These are phyloP conservation scores for Montipora foliosa DNA, from an alignment of 64 coral and sea anemone genomes.

Conservation along the genomic window DNA sequence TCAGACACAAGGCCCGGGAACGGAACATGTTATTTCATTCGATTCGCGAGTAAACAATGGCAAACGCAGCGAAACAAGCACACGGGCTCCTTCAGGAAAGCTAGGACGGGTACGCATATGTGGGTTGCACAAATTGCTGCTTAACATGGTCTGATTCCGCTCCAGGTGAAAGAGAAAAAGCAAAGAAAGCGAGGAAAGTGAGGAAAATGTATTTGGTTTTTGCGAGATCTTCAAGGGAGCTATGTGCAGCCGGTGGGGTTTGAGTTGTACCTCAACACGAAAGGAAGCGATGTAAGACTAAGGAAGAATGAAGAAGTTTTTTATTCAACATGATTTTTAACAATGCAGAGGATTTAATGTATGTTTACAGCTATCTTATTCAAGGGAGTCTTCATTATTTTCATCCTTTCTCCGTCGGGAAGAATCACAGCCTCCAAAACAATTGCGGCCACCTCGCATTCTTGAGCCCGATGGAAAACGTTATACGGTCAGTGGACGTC, in stretches of 20 bases:
- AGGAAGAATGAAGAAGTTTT: slow-evolving; percentile 57
- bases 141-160: background rate
- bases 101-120: slow-evolving; percentile 71
- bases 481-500: slow-evolving; percentile 78
- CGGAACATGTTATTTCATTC: slow-evolving; percentile 30
- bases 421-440: slow-evolving; percentile 53
- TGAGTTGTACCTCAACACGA: slow-evolving; percentile 20
- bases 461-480: slow-evolving; percentile 92
- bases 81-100: slow-evolving; percentile 66
- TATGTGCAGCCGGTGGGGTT: slow-evolving; percentile 59
- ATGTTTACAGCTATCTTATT: slow-evolving; percentile 39
- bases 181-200: background rate
- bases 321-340: slow-evolving; percentile 63
- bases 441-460: slow-evolving; percentile 62
- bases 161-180: background rate
- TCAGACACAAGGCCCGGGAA: background rate
- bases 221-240: slow-evolving; percentile 17
- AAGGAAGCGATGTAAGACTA: background rate
- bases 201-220: slow-evolving; percentile 57
- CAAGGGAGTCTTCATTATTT: slow-evolving; percentile 28
- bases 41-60: slow-evolving; percentile 10
- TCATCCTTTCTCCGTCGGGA: slow-evolving; percentile 67
- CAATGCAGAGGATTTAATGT: slow-evolving; percentile 15
- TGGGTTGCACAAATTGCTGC: slow-evolving; percentile 54
- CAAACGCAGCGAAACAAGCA: background rate